These are phyloP conservation scores for Chelonoidis abingdonii DNA, from an alignment of 2,113 vertebrate species.

Conservation along the genomic window DNA sequence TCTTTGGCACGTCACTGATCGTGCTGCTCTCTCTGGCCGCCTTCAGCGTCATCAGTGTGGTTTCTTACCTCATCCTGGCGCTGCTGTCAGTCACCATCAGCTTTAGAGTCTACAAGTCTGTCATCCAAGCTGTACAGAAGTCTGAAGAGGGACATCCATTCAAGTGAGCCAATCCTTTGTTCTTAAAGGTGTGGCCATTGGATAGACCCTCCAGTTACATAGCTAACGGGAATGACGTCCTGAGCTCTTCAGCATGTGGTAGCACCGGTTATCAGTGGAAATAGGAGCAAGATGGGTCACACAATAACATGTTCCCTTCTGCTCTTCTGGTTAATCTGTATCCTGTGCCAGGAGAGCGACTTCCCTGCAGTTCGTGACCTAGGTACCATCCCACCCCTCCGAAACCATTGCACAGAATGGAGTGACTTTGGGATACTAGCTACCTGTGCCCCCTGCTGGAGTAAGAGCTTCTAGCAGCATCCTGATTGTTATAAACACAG, in stretches of 20 bases:
- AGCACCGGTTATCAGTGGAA: not conserved
- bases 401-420: not conserved
- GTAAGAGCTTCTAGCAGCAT: not conserved
- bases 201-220: not conserved
- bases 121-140: slow-evolving; percentile 94
- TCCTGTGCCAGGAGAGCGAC: not conserved
- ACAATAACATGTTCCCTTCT: not conserved
- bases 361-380: not conserved
- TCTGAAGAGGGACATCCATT: slow-evolving; percentile 93
- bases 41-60: slow-evolving; percentile 93
- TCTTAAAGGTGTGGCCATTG: too few relatives aligned
- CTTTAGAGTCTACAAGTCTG: slow-evolving; percentile 92
- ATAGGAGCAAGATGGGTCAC: not conserved
- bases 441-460: not conserved
- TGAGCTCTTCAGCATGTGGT: not conserved
- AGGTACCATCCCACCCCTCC: not conserved
- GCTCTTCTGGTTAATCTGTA: not conserved
- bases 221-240: not conserved
- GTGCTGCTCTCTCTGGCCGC: slow-evolving; percentile 92
- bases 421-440: not conserved
- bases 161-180: slow-evolving; percentile 81
- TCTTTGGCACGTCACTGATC: slow-evolving; percentile 88
- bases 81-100: slow-evolving; percentile 94
- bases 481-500: not conserved
- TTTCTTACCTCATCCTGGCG: slow-evolving; percentile 91